phyloP scores from a whole-genome alignment of 2,113 vertebrate genomes.

The Actinemys pallida region DNA sequence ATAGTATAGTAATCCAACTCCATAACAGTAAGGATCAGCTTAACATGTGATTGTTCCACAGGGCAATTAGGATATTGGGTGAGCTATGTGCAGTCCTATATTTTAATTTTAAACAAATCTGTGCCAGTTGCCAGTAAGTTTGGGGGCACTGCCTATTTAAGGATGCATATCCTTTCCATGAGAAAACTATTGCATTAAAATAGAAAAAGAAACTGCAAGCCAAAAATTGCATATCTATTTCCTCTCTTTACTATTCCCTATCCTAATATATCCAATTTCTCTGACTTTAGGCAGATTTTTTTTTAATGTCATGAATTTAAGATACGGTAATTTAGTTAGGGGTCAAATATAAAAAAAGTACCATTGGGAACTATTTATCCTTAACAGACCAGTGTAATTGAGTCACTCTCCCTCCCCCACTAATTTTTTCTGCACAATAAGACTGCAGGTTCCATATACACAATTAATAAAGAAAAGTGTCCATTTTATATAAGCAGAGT shows the following conservation, averaged over 20 bases:
- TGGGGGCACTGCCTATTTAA: background rate
- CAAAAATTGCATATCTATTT: slow-evolving; percentile 26
- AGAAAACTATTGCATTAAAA: slow-evolving; percentile 6
- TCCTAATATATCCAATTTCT: background rate
- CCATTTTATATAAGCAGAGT: background rate
- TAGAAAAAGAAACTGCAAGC: slow-evolving; percentile 15
- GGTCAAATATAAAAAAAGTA: background rate
- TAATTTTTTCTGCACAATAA: background rate
- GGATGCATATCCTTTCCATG: background rate
- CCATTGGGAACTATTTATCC: background rate
- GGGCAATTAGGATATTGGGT: background rate
- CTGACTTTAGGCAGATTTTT: slow-evolving; percentile 37
- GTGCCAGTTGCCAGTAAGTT: background rate
- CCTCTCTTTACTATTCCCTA: slow-evolving; percentile 3
- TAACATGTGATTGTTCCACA: background rate
- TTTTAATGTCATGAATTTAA: slow-evolving; percentile 29
- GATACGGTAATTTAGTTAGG: background rate
- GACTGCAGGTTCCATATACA: background rate
- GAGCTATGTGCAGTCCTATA: too few species aligned
- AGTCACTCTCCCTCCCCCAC: background rate
- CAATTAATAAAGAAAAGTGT: background rate
- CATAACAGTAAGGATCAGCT: background rate
- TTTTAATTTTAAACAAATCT: too few species aligned
- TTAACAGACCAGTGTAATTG: background rate
- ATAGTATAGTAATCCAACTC: background rate